These are phyloP conservation scores for Thalassoma bifasciatum DNA, from an alignment of 2,113 vertebrate species.

Conservation along the genomic window DNA sequence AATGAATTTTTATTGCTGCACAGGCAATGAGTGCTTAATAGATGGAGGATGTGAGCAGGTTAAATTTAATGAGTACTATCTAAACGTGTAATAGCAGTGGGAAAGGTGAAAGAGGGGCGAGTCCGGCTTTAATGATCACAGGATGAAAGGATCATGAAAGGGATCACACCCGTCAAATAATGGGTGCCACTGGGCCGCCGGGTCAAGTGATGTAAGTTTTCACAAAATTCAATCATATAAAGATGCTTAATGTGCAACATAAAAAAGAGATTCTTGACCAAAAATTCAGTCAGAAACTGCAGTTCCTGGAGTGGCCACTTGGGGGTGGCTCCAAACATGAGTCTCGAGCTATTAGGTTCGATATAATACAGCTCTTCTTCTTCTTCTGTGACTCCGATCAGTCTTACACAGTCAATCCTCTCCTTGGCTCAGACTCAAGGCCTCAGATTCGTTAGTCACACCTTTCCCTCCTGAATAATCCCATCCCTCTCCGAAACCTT, in stretches of 20 bases:
- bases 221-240: conserved; percentile 22
- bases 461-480: conserved; percentile 49
- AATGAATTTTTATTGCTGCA: conserved; percentile 68
- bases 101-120: conserved; percentile 35
- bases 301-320: not conserved
- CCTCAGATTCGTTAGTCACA: conserved; percentile 37
- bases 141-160: conserved; percentile 29
- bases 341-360: too few relatives aligned
- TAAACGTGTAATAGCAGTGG: conserved; percentile 42
- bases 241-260: not conserved
- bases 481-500: conserved; percentile 45
- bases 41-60: conserved; percentile 52
- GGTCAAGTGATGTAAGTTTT: conserved; percentile 19
- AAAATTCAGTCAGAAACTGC: conserved; percentile 3
- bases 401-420: conserved; percentile 39
- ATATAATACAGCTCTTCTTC: too few relatives aligned
- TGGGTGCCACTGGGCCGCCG: not conserved
- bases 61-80: conserved; percentile 68
- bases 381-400: conserved; percentile 34
- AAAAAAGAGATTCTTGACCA: not conserved
- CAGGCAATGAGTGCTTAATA: conserved; percentile 53
- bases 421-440: conserved; percentile 42
- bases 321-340: not conserved
- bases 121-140: conserved; percentile 35
- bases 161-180: conserved; percentile 17